phyloP scores from a whole-genome alignment of 1,140 invertebrate species.

The Drosophila cardini region DNA sequence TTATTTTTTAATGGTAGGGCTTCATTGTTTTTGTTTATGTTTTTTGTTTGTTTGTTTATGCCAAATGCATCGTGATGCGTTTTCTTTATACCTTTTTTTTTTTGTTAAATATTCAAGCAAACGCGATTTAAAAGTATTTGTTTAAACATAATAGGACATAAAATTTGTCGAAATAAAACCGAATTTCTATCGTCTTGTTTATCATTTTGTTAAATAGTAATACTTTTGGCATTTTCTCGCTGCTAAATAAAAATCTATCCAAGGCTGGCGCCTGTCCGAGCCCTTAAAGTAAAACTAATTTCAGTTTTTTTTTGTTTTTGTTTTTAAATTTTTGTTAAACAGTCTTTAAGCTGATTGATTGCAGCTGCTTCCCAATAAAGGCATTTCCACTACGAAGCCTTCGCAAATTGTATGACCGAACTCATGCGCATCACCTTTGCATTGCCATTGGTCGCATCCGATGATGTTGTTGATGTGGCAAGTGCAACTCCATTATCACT shows the following conservation, averaged over 20 bases:
- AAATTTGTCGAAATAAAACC: conserved; percentile 47
- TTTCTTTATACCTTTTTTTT: conserved; percentile 35
- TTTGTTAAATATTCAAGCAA: conserved; percentile 32
- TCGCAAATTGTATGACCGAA: conserved; percentile 93
- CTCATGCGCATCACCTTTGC: conserved; percentile 87
- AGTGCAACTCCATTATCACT: conserved; percentile 1
- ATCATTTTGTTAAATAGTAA: conserved; percentile 54
- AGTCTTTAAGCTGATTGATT: conserved; percentile 72
- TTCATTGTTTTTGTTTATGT: conserved; percentile 18
- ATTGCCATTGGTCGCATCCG: conserved; percentile 29
- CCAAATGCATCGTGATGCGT: conserved; percentile 35
- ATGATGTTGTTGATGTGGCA: neutral
- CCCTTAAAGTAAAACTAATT: conserved; percentile 65
- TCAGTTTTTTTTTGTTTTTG: conserved; percentile 70
- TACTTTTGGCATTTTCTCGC: conserved; percentile 79
- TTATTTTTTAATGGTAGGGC: conserved; percentile 30
- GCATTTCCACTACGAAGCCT: conserved; percentile 86
- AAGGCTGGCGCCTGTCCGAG: conserved; percentile 13
- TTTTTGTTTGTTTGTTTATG: conserved; percentile 29
- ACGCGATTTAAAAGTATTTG: conserved; percentile 29
- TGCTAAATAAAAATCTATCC: conserved; percentile 37
- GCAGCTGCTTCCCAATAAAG: conserved; percentile 1
- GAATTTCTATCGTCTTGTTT: conserved; percentile 50
- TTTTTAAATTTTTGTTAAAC: conserved; percentile 19
- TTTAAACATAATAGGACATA: conserved; percentile 54